Conservation (phyloP, 2,113 vertebrate species). For the Sinocyclocheilus anshuiensis region DNA sequence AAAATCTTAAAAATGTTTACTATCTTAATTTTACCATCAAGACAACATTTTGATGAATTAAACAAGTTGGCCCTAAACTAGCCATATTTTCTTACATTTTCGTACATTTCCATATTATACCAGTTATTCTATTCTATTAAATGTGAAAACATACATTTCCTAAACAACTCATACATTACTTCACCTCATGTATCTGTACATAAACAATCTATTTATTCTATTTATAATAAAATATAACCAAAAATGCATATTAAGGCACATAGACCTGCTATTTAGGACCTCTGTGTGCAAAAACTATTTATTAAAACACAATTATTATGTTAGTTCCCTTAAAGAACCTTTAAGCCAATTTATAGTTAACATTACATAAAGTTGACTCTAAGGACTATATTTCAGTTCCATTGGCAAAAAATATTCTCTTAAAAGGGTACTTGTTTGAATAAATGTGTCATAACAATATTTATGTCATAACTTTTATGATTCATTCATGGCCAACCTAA, state of each 20-base stretch:
- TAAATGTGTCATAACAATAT: neutral
- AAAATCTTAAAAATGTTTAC: too few species aligned
- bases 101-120: too few species aligned
- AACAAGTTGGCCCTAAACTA: too few species aligned
- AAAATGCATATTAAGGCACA: conserved; percentile 32
- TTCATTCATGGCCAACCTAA: neutral
- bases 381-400: neutral
- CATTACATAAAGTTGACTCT: neutral
- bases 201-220: conserved; percentile 12
- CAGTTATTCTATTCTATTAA: too few species aligned
- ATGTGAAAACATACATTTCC: too few species aligned
- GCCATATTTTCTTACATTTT: too few species aligned
- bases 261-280: conserved; percentile 14
- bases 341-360: neutral
- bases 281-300: conserved; percentile 17
- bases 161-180: too few species aligned
- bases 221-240: neutral
- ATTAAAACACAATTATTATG: neutral
- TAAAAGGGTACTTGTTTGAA: neutral
- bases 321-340: conserved; percentile 1
- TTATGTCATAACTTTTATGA: neutral
- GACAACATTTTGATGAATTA: too few species aligned
- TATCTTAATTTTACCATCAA: too few species aligned
- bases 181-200: conserved; percentile 14
- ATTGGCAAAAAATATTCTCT: conserved; percentile 16